Evolutionary conservation across 2,888 invertebrate genomes (phyloP), one percentile per base, ranked within the genome.

Genomic region (Pheosia gnoma): DNA sequence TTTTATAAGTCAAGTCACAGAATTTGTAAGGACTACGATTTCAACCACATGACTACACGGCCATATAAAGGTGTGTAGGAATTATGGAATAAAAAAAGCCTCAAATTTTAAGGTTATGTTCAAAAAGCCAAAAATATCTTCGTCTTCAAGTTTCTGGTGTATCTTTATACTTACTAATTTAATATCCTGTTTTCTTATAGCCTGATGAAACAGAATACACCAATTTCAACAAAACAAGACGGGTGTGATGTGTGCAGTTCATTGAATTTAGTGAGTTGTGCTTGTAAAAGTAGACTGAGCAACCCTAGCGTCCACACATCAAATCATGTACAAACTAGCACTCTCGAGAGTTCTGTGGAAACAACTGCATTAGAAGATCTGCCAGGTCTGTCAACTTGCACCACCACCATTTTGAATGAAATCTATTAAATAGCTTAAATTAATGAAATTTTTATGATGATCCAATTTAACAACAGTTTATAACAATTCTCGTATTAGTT

Each of bases 341-440:
- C 72, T 57, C 62, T 77, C 45, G 84, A 84, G 25, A 84, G 61
- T 61, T 86, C 87, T 41, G 83, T 89, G 53, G 92, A 92, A 79
- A 79, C 93, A 45, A 93, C 93, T 63, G 75, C 87, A 13, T 81
- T 93, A 66, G 82, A 85, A 57, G 91, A 92, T 79, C 80, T 94
- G 72, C 93, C 93, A 74, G 94, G 93, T 91, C 8, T 3, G 13
- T 25, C 51, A 25, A 25, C n/a, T 25, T 25, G 25, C 25, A 25
- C 25, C 2, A 25, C 25, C 25, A 25, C 25, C 25, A 25, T 25
- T 25, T 25, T 25, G 2, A 25, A 25, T 25, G 25, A 25, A 25
- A 25, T 25, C 25, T 25, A 49, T 41, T n/a, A n/a, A n/a, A 41
- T 41, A 41, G 41, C 41, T 41, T 25, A 25, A 25, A 25, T 25